Evolutionary conservation across 2,113 vertebrate genomes (phyloP).

Genomic region (Etia nguti): DNA sequence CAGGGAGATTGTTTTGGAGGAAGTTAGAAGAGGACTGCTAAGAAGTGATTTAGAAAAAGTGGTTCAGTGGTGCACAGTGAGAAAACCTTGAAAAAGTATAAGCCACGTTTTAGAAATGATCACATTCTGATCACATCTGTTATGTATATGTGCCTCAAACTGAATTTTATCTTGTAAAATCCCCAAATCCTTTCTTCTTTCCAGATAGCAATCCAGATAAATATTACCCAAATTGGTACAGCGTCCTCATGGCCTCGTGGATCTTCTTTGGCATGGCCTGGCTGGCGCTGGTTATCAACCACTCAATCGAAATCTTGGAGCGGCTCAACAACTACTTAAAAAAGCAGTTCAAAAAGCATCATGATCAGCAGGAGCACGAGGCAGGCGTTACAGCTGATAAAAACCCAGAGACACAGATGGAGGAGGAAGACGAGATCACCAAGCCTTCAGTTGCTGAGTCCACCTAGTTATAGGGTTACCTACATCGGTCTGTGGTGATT

Average conservation of each 20-base stretch:
- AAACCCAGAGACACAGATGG: background rate
- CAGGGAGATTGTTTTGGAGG: background rate
- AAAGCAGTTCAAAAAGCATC: background rate
- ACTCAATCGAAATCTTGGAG: slow-evolving; percentile 80
- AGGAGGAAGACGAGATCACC: slow-evolving; percentile 30
- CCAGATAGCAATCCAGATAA: slow-evolving; percentile 79
- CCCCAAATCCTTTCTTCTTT: background rate
- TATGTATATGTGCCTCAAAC: background rate
- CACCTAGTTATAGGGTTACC: background rate
- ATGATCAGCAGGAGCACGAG: background rate
- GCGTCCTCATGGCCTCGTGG: slow-evolving; percentile 80
- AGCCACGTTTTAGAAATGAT: background rate
- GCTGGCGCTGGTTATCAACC: slow-evolving; percentile 86
- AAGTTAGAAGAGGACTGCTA: background rate
- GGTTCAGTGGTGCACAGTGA: background rate
- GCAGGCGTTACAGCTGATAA: background rate
- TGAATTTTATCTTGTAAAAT: background rate
- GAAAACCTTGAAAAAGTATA: background rate
- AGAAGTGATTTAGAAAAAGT: background rate
- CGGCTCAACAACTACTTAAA: slow-evolving; percentile 59
- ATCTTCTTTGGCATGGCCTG: slow-evolving; percentile 94
- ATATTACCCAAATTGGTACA: slow-evolving; percentile 84
- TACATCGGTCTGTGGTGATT: background rate
- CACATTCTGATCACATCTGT: background rate
- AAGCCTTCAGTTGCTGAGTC: background rate